Conservation (phyloP, 2,113 vertebrate genomes). For the Clarias batrachus region DNA sequence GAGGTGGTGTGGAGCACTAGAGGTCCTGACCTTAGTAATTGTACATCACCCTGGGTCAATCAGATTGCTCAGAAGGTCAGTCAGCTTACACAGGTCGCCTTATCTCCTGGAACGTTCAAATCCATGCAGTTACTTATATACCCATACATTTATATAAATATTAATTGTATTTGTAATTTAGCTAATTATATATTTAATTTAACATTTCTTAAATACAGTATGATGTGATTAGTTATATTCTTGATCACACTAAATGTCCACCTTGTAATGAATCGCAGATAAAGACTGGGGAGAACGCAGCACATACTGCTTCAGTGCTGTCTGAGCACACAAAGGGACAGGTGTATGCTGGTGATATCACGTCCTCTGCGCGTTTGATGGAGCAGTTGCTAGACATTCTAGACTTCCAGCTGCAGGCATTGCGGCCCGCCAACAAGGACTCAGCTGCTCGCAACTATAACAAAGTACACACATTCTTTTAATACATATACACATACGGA, state of each 20-base stretch:
- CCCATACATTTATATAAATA: neutral
- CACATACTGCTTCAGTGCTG: slow-evolving; percentile 88
- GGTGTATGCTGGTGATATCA: slow-evolving; percentile 91
- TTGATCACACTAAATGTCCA: neutral
- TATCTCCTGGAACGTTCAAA: neutral
- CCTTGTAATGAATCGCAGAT: slow-evolving; percentile 66
- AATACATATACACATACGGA: neutral
- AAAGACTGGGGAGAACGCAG: slow-evolving; percentile 93
- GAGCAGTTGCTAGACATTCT: slow-evolving; percentile 92
- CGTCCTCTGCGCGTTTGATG: slow-evolving; percentile 88
- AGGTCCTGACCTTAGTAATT: slow-evolving; percentile 50
- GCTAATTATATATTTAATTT: neutral
- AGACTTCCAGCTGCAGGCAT: slow-evolving; percentile 89
- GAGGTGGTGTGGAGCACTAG: slow-evolving; percentile 48
- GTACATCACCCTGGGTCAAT: slow-evolving; percentile 48
- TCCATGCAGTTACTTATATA: neutral
- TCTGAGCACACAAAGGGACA: slow-evolving; percentile 87
- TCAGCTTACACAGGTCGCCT: neutral
- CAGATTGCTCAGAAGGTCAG: slow-evolving; percentile 53
- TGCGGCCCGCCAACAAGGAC: slow-evolving; percentile 87
- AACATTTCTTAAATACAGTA: neutral
- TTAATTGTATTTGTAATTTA: neutral
- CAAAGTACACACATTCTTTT: slow-evolving; percentile 75
- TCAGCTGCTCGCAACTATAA: slow-evolving; percentile 90
- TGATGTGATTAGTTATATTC: neutral